Evolutionary conservation across 2,888 invertebrate genomes (phyloP).

Genomic region (Helobdella robusta): DNA sequence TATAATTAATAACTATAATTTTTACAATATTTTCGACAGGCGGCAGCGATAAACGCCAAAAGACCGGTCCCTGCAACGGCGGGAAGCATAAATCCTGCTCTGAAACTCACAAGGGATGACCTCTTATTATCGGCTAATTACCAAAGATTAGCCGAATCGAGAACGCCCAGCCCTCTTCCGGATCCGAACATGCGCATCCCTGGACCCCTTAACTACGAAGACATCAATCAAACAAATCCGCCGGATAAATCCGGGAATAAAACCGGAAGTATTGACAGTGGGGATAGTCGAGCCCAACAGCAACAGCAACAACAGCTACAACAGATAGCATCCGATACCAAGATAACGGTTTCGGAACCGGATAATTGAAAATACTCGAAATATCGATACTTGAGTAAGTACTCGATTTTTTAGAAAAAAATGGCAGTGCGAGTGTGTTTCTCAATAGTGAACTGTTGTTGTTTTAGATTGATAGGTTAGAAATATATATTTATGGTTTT

Average conservation of each 20-base stretch:
- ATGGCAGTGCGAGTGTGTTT: too few species aligned
- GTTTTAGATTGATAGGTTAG: too few species aligned
- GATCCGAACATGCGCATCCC: slow-evolving; percentile 24
- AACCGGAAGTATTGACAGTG: too few species aligned
- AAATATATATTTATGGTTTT: too few species aligned
- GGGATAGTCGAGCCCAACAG: neutral
- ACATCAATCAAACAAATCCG: neutral
- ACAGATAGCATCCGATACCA: slow-evolving; percentile 1
- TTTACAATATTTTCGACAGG: slow-evolving; percentile 24
- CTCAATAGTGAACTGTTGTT: too few species aligned
- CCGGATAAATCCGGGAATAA: too few species aligned
- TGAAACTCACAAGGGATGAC: slow-evolving; percentile 45
- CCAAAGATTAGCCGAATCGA: slow-evolving; percentile 25
- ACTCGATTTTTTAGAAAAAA: too few species aligned
- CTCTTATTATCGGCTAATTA: slow-evolving; percentile 32
- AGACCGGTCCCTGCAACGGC: slow-evolving; percentile 34
- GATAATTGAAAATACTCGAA: slow-evolving; percentile 1
- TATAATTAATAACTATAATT: neutral
- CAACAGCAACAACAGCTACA: too few species aligned
- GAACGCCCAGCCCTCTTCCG: slow-evolving; percentile 27
- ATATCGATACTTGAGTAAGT: too few species aligned
- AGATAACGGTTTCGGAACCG: slow-evolving; percentile 15
- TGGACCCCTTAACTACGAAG: slow-evolving; percentile 11
- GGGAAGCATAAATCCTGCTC: slow-evolving; percentile 46
- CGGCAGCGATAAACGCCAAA: slow-evolving; percentile 40